These are phyloP conservation scores for Sebastes goodei DNA, from an alignment of 2,797 vertebrate species.

Conservation along the genomic window DNA sequence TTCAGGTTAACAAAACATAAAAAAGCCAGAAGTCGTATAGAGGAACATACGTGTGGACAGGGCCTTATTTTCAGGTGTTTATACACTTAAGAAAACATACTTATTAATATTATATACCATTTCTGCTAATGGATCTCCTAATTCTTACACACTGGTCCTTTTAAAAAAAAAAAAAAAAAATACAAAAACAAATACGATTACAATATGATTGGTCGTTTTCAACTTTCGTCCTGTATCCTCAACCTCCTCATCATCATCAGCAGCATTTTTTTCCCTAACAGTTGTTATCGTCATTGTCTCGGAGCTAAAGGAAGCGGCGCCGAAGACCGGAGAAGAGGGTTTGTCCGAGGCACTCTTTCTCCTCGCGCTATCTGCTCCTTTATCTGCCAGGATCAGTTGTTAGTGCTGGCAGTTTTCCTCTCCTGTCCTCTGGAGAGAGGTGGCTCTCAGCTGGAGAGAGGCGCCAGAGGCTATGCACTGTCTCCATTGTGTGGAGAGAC, in stretches of 20 bases:
- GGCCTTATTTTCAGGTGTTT: too few relatives aligned
- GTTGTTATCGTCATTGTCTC: conserved; percentile 20
- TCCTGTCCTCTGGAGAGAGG: conserved; percentile 80
- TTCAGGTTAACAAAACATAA: too few relatives aligned
- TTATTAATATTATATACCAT: too few relatives aligned
- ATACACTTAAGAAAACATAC: too few relatives aligned
- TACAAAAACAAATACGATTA: background rate
- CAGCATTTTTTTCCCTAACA: background rate
- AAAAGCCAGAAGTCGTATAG: too few relatives aligned
- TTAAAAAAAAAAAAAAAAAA: background rate
- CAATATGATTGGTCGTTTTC: background rate
- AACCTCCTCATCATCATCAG: background rate
- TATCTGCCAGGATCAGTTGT: conserved; percentile 83
- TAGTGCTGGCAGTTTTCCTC: conserved; percentile 79
- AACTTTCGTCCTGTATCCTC: background rate
- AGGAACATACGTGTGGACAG: too few relatives aligned
- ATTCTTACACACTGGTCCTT: too few relatives aligned
- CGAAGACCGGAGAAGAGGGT: conserved; percentile 25
- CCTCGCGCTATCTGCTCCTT: conserved; percentile 71
- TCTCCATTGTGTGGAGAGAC: conserved; percentile 80
- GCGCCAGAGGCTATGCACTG: conserved; percentile 73
- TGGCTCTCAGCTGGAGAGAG: conserved; percentile 84
- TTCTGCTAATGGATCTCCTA: too few relatives aligned
- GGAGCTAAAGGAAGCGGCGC: conserved; percentile 35
- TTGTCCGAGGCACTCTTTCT: conserved; percentile 65